These are phyloP conservation scores for Syrrhaptes paradoxus DNA, from an alignment of 2,113 vertebrate genomes.

Conservation along the genomic window DNA sequence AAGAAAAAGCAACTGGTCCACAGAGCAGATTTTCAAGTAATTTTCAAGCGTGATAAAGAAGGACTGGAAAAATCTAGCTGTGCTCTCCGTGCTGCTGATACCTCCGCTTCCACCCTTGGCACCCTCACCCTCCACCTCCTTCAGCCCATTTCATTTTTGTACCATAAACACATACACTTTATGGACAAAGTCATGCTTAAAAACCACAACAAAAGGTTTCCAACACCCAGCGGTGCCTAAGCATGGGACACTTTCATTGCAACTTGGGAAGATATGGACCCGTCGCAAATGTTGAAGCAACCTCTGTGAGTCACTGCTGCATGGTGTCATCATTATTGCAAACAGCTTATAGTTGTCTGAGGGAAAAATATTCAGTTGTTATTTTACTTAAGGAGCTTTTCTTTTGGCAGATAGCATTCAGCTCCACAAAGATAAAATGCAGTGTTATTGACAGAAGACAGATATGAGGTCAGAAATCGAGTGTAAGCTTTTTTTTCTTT, in stretches of 20 bases:
- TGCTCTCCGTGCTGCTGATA: rapidly evolving
- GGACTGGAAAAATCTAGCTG: background rate
- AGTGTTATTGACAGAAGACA: slow-evolving; percentile 21
- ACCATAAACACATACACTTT: background rate
- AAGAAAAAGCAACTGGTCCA: background rate
- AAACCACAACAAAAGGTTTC: background rate
- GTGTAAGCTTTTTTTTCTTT: slow-evolving; percentile 7
- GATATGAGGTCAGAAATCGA: slow-evolving; percentile 30
- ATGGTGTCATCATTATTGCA: background rate
- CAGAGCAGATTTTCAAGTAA: background rate
- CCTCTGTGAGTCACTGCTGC: background rate
- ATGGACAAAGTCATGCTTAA: background rate
- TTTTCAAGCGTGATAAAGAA: background rate
- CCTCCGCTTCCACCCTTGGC: background rate
- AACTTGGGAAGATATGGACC: background rate
- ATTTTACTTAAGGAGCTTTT: slow-evolving; percentile 1
- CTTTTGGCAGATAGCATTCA: background rate
- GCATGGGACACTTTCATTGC: background rate
- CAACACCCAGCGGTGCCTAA: background rate
- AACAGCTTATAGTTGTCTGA: background rate
- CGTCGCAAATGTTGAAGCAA: background rate
- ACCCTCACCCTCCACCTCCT: background rate
- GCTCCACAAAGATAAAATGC: background rate
- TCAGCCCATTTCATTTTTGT: background rate
- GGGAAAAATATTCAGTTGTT: background rate